These are phyloP conservation scores for Heterotis niloticus DNA, from an alignment of 2,113 vertebrate species.

Conservation along the genomic window DNA sequence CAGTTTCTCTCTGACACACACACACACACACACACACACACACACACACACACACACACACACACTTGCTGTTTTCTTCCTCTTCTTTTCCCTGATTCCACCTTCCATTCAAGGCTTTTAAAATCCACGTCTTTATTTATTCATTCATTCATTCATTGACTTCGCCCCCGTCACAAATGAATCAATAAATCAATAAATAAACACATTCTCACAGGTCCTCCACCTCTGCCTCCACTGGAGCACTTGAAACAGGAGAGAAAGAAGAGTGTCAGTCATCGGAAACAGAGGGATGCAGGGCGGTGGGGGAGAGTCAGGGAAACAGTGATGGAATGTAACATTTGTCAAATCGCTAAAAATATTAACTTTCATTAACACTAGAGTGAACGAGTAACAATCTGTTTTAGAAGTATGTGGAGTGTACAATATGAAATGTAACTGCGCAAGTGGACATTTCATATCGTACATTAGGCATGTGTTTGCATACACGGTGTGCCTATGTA, in stretches of 20 bases:
- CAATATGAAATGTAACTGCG: too few species aligned
- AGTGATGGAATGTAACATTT: too few species aligned
- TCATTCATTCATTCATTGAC: constrained; percentile 23
- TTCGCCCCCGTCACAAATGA: constrained; percentile 19
- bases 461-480: too few species aligned
- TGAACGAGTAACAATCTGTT: too few species aligned
- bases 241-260: constrained; percentile 32
- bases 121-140: constrained; percentile 18
- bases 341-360: too few species aligned
- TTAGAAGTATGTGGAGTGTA: too few species aligned
- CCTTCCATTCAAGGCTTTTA: constrained; percentile 22
- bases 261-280: constrained; percentile 31
- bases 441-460: too few species aligned
- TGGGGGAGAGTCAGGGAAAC: neutral
- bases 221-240: constrained; percentile 27
- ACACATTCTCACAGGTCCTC: constrained; percentile 24
- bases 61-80: constrained; percentile 32
- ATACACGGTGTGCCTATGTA: too few species aligned
- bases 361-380: too few species aligned
- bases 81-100: constrained; percentile 7
- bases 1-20: constrained; percentile 43
- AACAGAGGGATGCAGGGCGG: constrained; percentile 17
- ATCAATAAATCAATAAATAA: constrained; percentile 33
- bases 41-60: constrained; percentile 39
- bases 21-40: constrained; percentile 41